A percentile compares a stretch with the other conserved stretches of the same genome.
phyloP scores from a whole-genome alignment of 1,140 invertebrate species.

The Adelges cooleyi region DNA sequence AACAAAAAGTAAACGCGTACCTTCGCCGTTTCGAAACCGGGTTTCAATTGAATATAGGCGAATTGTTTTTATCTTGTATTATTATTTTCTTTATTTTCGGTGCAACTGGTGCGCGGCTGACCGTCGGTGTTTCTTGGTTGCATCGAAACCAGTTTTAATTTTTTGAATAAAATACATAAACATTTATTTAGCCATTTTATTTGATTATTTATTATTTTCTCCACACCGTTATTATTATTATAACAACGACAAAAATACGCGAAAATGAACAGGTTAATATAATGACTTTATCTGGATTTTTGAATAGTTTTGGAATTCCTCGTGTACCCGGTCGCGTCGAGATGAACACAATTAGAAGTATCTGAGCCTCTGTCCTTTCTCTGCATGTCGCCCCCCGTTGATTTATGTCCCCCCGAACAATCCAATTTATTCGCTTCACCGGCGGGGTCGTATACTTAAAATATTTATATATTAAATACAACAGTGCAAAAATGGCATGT shows the following conservation, averaged over 20 bases:
- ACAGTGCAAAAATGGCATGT: too few relatives aligned
- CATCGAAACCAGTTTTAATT: constrained; percentile 19
- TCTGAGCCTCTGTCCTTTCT: neutral
- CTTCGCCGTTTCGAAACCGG: neutral
- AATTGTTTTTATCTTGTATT: constrained; percentile 26
- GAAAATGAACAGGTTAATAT: constrained; percentile 13
- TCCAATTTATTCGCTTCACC: constrained; percentile 19
- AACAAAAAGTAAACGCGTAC: neutral
- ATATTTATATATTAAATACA: too few relatives aligned
- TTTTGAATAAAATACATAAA: constrained; percentile 4
- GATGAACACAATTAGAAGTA: constrained; percentile 6
- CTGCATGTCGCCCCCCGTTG: neutral
- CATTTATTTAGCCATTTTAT: neutral
- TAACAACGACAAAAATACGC: neutral
- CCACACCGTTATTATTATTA: neutral
- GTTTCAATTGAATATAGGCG: constrained; percentile 27
- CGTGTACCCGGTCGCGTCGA: neutral
- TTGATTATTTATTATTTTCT: constrained; percentile 6
- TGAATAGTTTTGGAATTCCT: neutral
- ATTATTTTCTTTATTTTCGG: constrained; percentile 6
- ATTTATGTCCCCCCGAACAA: constrained; percentile 16
- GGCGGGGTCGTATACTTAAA: too few relatives aligned
- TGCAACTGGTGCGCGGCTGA: neutral
- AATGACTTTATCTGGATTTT: constrained; percentile 15
- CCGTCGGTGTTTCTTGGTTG: too few relatives aligned